Evolutionary conservation across 2,113 vertebrate genomes (phyloP).

Genomic region (Pomatorhinus ruficollis): DNA sequence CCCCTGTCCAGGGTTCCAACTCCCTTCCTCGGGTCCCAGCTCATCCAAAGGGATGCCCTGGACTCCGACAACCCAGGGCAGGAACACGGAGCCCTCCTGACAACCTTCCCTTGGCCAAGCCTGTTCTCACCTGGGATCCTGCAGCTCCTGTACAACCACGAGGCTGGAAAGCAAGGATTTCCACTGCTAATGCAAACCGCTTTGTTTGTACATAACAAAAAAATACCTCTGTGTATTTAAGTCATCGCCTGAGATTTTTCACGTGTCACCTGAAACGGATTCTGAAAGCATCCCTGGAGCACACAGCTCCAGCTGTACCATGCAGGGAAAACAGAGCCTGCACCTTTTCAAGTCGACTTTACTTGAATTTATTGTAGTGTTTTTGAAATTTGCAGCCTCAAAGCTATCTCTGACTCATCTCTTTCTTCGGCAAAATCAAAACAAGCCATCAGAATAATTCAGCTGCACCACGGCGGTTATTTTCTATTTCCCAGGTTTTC

Average conservation of each 20-base stretch:
- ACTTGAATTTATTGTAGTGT: neutral
- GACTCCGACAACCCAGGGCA: neutral
- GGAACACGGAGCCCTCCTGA: neutral
- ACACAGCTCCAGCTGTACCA: neutral
- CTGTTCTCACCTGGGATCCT: neutral
- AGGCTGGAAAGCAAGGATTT: neutral
- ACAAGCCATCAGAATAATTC: slow-evolving; percentile 54
- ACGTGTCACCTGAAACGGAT: slow-evolving; percentile 21
- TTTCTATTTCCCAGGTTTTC: slow-evolving; percentile 41
- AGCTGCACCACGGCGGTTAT: neutral
- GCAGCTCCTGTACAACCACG: neutral
- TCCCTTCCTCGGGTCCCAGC: no score
- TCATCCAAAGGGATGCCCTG: no score
- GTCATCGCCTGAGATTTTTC: neutral
- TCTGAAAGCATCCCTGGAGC: slow-evolving; percentile 11
- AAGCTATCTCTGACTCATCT: slow-evolving; percentile 62
- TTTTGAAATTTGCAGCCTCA: slow-evolving; percentile 43
- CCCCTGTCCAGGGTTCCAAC: no score
- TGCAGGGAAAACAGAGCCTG: neutral
- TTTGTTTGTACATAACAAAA: neutral
- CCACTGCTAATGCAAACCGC: neutral
- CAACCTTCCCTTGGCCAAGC: neutral
- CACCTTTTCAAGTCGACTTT: neutral
- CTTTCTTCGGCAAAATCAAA: slow-evolving; percentile 50
- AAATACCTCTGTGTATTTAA: slow-evolving; percentile 1